Evolutionary conservation across 1,140 invertebrate genomes (phyloP), one percentile per base, ranked within the genome.

Genomic region (Xylocopa sonorina): DNA sequence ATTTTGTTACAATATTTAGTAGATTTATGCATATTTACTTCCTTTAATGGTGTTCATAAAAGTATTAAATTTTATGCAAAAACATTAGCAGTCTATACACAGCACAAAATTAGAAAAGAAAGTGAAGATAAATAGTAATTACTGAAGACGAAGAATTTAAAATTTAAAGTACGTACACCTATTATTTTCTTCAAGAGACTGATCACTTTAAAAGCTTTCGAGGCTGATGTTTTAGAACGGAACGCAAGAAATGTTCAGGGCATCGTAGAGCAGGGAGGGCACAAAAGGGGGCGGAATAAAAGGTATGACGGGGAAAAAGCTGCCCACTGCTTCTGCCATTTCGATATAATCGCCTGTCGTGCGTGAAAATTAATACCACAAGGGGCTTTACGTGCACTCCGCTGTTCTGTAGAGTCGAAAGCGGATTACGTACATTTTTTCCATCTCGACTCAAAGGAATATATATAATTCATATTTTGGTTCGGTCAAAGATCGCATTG

Each of bases 301-400:
- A 0, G 4, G n/a, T 4, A 12, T 12, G 43, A 41, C 3, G 1
- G n/a, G 32, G 27, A 51, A 50, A 46, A 41, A 27, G 27, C 9
- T 10, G 14, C 41, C 43, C 34, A 43, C 27, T 55, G 50, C 55
- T 51, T 24, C 18, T 32, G 41, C 14, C 27, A 48, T 78, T 51
- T 16, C 43, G 1, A 51, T 62, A 29, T 71, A 71, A 71, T 71
- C 55, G 43, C 21, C 14, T 24, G 18, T 6, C 9, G 66, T 43
- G 55, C 55, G 55, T 71, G 75, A 62, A 66, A 78, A 78, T 71
- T 78, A 78, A 78, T 78, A 34, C 67, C 67, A 71, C 75, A 78
- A 71, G 32, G 75, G 51, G 67, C 67, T 71, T 77, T 78, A 24
- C 2, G 55, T 24, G 67, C 21, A 9, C 24, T 2, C 9, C 46